Percentiles rank a stretch among this genome's conserved stretches.
Conservation (phyloP, 2,888 invertebrate species). For the Drosophila buzzatii region DNA sequence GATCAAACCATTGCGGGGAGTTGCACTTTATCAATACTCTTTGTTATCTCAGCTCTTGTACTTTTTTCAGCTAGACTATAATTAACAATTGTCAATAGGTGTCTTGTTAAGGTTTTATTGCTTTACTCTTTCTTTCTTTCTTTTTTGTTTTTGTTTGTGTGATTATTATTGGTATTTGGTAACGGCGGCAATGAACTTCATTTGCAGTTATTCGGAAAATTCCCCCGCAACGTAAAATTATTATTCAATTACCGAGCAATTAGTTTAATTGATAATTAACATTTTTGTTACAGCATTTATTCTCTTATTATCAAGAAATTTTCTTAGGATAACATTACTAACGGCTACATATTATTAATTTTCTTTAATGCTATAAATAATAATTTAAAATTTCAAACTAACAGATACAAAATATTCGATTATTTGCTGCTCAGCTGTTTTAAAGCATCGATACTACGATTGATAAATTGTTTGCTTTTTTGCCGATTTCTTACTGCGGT, state of each 20-base stretch:
- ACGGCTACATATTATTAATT: not conserved
- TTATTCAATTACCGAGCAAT: not conserved
- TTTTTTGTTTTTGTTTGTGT: not conserved
- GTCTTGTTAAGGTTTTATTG: conserved; percentile 33
- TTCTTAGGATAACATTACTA: not conserved
- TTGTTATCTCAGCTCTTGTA: conserved; percentile 63
- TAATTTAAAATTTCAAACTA: not conserved
- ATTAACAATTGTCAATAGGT: conserved; percentile 59
- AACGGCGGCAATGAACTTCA: conserved; percentile 21
- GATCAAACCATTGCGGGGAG: conserved; percentile 11
- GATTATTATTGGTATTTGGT: conserved; percentile 21
- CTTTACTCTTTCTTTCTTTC: not conserved
- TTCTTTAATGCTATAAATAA: not conserved
- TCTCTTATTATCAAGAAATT: not conserved
- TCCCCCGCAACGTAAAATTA: not conserved
- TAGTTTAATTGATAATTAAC: not conserved
- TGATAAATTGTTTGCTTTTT: conserved; percentile 1
- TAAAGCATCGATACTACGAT: not conserved
- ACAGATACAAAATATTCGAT: conserved; percentile 22
- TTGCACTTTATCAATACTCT: conserved; percentile 50
- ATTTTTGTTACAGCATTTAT: not conserved
- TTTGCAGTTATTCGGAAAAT: not conserved
- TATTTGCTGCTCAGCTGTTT: not conserved
- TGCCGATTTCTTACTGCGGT: conserved; percentile 19
- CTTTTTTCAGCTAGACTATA: conserved; percentile 48